A percentile compares a stretch with the other conserved stretches of the same genome.
Conservation (phyloP, 2,113 vertebrate genomes). For the Helogale parvula region DNA sequence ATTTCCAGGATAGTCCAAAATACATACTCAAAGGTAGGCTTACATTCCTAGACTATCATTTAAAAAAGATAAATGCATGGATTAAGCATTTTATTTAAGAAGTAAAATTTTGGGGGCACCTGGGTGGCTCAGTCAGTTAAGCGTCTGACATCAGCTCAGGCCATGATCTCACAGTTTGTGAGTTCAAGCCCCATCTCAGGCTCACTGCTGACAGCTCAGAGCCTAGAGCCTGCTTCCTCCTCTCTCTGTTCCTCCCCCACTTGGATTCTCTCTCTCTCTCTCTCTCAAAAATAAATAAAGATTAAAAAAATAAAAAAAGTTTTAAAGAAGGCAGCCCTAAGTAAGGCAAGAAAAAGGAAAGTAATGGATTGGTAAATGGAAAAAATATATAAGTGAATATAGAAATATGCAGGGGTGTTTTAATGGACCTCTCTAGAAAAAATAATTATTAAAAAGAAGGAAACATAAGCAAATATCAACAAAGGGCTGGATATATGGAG, state of each 20-base stretch:
- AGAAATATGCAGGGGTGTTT: not conserved
- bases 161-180: too few species aligned
- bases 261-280: too few species aligned
- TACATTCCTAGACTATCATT: not conserved
- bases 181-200: too few species aligned
- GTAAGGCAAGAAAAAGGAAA: not conserved
- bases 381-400: not conserved
- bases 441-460: not conserved
- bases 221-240: too few species aligned
- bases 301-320: not conserved
- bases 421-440: not conserved
- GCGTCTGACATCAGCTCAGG: too few species aligned
- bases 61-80: slow-evolving; percentile 27
- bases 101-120: not conserved
- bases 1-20: slow-evolving; percentile 34
- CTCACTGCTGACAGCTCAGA: too few species aligned
- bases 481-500: not conserved
- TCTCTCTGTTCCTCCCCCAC: too few species aligned
- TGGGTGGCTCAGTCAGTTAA: too few species aligned
- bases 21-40: not conserved
- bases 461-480: not conserved
- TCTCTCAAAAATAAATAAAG: too few species aligned
- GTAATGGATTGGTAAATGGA: not conserved
- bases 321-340: not conserved
- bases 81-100: slow-evolving; percentile 27